Base-by-base conservation (phyloP, 2,888 invertebrate species). In the Alsophila aescularia region DNA sequence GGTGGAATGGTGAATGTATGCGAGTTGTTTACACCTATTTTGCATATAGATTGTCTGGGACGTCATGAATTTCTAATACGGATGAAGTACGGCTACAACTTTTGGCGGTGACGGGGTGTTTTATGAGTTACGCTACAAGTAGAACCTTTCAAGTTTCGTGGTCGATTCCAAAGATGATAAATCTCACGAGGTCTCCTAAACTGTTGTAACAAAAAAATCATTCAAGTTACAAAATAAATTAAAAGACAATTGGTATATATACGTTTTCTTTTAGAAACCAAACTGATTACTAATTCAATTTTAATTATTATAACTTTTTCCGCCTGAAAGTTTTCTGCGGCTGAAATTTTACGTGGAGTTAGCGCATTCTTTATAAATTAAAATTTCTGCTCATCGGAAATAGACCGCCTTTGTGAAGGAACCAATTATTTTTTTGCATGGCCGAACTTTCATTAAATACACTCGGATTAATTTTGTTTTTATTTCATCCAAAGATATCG, bases 371-470 rank as follows among this genome's bases (percentile, higher is more conserved):
- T 48, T 57, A 21, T 41, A 50, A 53, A 59, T 55, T 40, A 51
- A 77, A 79, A 78, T 70, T 77, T 75, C 76, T 67, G 66, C 67
- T 75, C 72, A 79, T 80, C 79, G 76, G 75, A 79, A 81, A 81
- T 80, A 83, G 74, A 54, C 59, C 60, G 70, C 74, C 77, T 81
- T 86, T 85, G 82, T 81, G 70, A 63, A 70, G 54, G 79, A 81
- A 79, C 81, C 87, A 88, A 89, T 88, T 88, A 87, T 87, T 86
- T 87, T 88, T 87, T 81, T 86, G 83, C 83, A 85, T 83, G 85
- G 75, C 73, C 73, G 85, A 70, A 64, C 83, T 81, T 76, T 73
- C 75, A 85, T 86, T 82, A 48, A 36, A 24, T 15, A 81, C 86
- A 80, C 80, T 69, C 72, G 81, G 79, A 80, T 85, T 83, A 78